These are phyloP conservation scores for Chloromyia formosa DNA, from an alignment of 2,888 invertebrate species.

Conservation along the genomic window DNA sequence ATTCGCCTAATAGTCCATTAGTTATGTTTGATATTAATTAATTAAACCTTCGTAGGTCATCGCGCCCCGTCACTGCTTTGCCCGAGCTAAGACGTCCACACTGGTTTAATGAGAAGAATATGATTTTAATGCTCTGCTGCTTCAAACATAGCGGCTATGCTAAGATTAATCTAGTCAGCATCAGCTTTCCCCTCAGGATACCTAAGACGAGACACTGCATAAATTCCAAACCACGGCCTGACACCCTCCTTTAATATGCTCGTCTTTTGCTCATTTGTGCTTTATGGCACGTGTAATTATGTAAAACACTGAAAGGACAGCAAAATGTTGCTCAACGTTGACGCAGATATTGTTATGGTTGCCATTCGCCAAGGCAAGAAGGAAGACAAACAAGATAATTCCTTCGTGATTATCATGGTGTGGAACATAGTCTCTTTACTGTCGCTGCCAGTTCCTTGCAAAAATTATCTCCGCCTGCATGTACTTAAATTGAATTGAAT, in stretches of 20 bases:
- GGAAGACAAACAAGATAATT: background rate
- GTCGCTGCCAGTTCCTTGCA: background rate
- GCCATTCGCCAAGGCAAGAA: background rate
- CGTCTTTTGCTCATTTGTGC: slow-evolving; percentile 41
- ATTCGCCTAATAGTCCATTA: slow-evolving; percentile 11
- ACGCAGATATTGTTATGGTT: slow-evolving; percentile 19
- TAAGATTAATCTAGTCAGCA: slow-evolving; percentile 20
- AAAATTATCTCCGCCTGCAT: background rate
- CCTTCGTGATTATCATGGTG: background rate
- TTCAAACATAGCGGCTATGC: slow-evolving; percentile 6
- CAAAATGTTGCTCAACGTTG: slow-evolving; percentile 24
- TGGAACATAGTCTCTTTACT: background rate
- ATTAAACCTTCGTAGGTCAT: too few relatives aligned
- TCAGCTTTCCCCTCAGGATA: slow-evolving; percentile 12
- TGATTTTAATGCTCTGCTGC: slow-evolving; percentile 18
- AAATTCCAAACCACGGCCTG: slow-evolving; percentile 40
- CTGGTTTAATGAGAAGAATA: slow-evolving; percentile 36
- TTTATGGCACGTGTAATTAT: slow-evolving; percentile 45
- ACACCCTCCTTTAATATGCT: slow-evolving; percentile 35
- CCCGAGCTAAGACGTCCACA: background rate
- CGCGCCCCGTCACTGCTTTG: too few relatives aligned
- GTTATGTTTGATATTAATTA: slow-evolving; percentile 6
- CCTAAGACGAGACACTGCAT: slow-evolving; percentile 23
- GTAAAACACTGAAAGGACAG: slow-evolving; percentile 39
- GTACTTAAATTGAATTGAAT: slow-evolving; percentile 14